Evolutionary conservation across 2,113 vertebrate species (phyloP).

Genomic region (Hepsetus odoe): DNA sequence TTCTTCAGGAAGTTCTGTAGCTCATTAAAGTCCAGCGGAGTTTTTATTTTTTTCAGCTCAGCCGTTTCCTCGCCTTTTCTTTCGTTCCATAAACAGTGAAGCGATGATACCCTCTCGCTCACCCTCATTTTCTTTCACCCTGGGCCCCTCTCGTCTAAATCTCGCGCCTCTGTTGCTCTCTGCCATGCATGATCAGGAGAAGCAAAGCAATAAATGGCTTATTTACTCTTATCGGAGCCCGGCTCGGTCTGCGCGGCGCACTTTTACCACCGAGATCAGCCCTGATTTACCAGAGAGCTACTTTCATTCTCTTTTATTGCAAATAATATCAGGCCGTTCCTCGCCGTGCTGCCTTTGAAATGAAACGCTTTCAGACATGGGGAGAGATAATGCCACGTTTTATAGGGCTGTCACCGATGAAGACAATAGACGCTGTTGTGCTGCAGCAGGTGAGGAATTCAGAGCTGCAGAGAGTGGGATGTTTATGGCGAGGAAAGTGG

Average conservation of each 20-base stretch:
- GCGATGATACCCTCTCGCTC: conserved; percentile 31
- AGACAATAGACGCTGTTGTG: not conserved
- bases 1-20: not conserved
- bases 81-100: conserved; percentile 1
- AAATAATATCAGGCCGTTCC: not conserved
- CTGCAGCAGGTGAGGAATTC: not conserved
- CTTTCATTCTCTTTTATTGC: conserved; percentile 48
- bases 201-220: conserved; percentile 74
- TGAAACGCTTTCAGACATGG: conserved; percentile 18
- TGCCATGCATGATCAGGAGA: conserved; percentile 67
- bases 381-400: not conserved
- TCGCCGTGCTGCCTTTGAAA: conserved; percentile 7
- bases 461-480: not conserved
- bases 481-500: conserved; percentile 14
- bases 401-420: not conserved
- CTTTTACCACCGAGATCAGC: conserved; percentile 4
- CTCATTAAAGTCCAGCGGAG: not conserved
- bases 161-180: conserved; percentile 64
- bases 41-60: not conserved
- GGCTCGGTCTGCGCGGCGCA: not conserved
- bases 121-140: conserved; percentile 54
- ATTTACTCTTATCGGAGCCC: conserved; percentile 71
- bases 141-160: conserved; percentile 56
- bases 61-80: not conserved
- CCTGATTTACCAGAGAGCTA: conserved; percentile 10